Evolutionary conservation across 2,888 invertebrate genomes (phyloP).

Genomic region (Orthosia cruda): DNA sequence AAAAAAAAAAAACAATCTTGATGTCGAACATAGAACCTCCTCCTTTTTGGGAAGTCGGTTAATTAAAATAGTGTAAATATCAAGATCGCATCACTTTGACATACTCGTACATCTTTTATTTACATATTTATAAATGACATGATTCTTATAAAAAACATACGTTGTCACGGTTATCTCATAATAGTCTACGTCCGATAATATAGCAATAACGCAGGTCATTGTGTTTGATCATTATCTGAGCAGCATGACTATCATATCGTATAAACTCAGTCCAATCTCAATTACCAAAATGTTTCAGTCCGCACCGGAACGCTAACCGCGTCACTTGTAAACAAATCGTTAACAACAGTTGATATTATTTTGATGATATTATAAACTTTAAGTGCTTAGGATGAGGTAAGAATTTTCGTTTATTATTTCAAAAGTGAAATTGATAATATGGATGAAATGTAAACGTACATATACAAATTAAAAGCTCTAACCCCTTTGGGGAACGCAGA

Average conservation of each 20-base stretch:
- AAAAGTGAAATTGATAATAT: background rate
- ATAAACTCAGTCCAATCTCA: slow-evolving; percentile 4
- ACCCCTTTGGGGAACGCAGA: background rate
- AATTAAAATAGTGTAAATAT: background rate
- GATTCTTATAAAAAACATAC: background rate
- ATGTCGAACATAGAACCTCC: too few relatives aligned
- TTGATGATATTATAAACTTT: slow-evolving; percentile 1
- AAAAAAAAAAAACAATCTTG: too few relatives aligned
- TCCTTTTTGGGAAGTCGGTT: too few relatives aligned
- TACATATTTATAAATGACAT: background rate
- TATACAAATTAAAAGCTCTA: background rate
- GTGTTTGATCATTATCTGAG: background rate
- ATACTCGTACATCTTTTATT: background rate
- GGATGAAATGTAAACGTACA: background rate
- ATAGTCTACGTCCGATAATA: background rate
- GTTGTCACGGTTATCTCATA: slow-evolving; percentile 1
- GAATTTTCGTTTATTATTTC: background rate
- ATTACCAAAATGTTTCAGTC: slow-evolving; percentile 10
- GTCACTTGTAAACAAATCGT: background rate
- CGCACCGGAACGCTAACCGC: background rate
- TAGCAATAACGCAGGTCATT: slow-evolving; percentile 4
- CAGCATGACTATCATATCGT: slow-evolving; percentile 11
- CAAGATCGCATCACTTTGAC: background rate
- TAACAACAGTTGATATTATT: background rate
- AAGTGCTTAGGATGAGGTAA: background rate